Base-by-base conservation (phyloP, 2,113 vertebrate genomes). In the Acrocephalus arundinaceus region DNA sequence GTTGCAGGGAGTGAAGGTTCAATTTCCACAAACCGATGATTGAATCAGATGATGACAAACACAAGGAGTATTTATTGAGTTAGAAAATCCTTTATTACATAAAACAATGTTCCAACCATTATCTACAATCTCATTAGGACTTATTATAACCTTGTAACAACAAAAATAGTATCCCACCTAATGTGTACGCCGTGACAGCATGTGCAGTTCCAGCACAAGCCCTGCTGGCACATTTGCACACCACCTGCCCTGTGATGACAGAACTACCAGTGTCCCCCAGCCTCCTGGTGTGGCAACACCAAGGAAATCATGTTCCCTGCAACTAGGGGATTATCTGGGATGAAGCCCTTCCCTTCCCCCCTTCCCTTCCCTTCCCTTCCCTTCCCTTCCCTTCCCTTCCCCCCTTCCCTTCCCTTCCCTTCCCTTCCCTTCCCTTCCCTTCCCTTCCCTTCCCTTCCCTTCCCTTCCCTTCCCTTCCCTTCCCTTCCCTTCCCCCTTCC, bases 21-120 rank as follows among this genome's bases (percentile, higher is more conserved):
- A 65, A 2, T 82, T 89, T 95, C 57, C 35, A 59, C 59, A 94
- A 61, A 71, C 30, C 10, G 4, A 17, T 31, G 39, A 15, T 33
- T 89, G 70, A 91, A 72, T 67, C 48, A 82, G 77, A 72, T 41
- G 45, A 91, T 2, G 28, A 82, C 66, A 93, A 91, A 57, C 35
- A 35, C 49, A 85, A 67, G 24, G 52, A 74, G n/a, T 48, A 91
- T 91, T 93, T 87, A 93, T 87, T 93, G 43, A 89, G 48, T 93
- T 93, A 95, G 17, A 35, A 7, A 15, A 76, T 72, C 39, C 62
- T 75, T 95, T 91, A 85, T 93, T 94, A 79, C 35, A 68, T 72
- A 82, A 91, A 89, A 24, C 45, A 52, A 61, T 72, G 43, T 82
- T 93, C 74, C 66, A 87, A 23, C 21, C 86, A 79, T 79, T 91